phyloP scores from a whole-genome alignment of 2,888 invertebrate species.

The Imbricaverruca yamaguchii region DNA sequence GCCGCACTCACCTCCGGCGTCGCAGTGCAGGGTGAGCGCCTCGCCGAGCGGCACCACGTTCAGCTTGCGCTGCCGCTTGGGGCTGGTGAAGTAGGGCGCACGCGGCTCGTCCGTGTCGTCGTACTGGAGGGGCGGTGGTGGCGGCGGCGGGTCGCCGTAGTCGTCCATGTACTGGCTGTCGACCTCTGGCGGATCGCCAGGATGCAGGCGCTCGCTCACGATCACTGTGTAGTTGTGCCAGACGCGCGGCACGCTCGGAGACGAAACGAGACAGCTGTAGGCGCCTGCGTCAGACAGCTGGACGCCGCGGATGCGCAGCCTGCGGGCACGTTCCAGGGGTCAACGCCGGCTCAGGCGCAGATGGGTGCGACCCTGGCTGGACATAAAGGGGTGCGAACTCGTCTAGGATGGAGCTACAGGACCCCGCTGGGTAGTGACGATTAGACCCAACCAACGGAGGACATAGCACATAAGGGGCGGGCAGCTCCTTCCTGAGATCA shows the following conservation, averaged over 20 bases:
- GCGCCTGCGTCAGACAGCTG: constrained; percentile 26
- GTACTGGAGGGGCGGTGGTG: too few species aligned
- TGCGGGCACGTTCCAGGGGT: neutral
- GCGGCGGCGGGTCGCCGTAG: neutral
- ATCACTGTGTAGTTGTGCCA: constrained; percentile 32
- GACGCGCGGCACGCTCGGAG: neutral
- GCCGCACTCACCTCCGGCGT: neutral
- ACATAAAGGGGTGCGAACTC: too few species aligned
- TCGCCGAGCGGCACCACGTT: constrained; percentile 8
- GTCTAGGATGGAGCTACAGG: too few species aligned
- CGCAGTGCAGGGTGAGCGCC: neutral
- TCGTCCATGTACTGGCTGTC: neutral
- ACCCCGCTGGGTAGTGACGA: too few species aligned
- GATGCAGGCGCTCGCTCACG: constrained; percentile 22
- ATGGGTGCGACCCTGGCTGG: too few species aligned
- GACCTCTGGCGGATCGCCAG: constrained; percentile 24
- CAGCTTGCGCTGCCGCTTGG: neutral
- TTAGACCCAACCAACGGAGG: too few species aligned
- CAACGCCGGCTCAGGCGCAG: too few species aligned
- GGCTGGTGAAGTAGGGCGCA: neutral
- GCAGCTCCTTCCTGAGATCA: too few species aligned
- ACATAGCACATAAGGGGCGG: too few species aligned
- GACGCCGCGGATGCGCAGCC: constrained; percentile 26
- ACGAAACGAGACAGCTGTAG: constrained; percentile 27
- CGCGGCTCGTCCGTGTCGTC: neutral